A percentile compares a stretch with the other conserved stretches of the same genome.
Evolutionary conservation across 2,888 invertebrate species (phyloP).

Genomic region (Lithosia quadra): DNA sequence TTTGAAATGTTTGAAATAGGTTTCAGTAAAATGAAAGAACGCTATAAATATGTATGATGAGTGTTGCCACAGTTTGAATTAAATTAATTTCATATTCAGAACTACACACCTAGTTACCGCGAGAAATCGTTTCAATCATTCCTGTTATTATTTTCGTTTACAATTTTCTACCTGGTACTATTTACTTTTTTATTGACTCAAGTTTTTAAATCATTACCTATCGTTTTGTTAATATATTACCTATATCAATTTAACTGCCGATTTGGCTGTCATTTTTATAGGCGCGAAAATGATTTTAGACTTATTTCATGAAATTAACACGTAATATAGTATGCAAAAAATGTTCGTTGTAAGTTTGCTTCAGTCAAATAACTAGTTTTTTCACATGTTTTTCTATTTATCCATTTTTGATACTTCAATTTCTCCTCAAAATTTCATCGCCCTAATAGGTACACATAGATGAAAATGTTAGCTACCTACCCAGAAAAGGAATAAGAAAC

Average conservation of each 20-base stretch:
- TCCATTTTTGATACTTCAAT: no score
- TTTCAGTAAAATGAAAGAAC: background rate
- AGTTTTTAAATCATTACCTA: no score
- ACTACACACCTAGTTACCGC: background rate
- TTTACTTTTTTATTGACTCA: background rate
- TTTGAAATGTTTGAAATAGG: slow-evolving; percentile 8
- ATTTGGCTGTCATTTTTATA: background rate
- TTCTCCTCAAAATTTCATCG: no score
- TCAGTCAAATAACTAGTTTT: no score
- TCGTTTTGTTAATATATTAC: background rate
- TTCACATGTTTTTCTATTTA: no score
- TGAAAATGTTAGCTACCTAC: background rate
- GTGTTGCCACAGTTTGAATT: slow-evolving; percentile 9
- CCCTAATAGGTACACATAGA: no score
- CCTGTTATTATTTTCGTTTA: background rate
- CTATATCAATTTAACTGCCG: background rate
- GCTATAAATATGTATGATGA: slow-evolving; percentile 1
- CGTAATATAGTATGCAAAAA: no score
- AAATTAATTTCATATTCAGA: background rate
- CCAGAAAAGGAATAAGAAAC: background rate
- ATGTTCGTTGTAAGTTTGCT: no score
- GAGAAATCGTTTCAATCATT: background rate
- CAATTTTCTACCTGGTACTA: no score
- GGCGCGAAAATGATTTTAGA: no score
- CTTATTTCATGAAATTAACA: no score